Conservation (phyloP, 1,140 invertebrate genomes). For the Yoshiicerus persimilis region DNA sequence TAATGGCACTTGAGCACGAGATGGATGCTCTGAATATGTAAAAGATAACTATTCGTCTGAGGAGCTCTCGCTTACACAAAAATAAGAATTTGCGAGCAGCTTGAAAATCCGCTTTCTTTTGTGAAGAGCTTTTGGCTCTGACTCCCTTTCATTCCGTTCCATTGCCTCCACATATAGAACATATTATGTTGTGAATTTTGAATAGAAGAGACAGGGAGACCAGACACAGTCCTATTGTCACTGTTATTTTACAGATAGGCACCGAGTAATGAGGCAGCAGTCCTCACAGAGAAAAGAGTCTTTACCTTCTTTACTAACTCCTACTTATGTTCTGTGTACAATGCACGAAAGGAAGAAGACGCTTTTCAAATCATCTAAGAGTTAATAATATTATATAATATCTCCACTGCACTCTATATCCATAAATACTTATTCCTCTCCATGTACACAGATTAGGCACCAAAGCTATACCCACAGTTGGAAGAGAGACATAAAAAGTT, state of each 20-base stretch:
- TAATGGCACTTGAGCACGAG: not conserved
- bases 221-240: not conserved
- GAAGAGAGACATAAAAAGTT: not conserved
- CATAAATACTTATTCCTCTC: no score
- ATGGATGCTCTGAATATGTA: constrained; percentile 3
- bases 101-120: constrained; percentile 1
- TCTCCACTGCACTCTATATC: no score
- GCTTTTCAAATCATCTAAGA: not conserved
- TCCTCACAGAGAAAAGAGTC: not conserved
- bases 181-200: not conserved
- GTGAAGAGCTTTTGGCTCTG: constrained; percentile 10
- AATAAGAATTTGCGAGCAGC: constrained; percentile 10
- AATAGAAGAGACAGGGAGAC: not conserved
- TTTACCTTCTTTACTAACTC: not conserved
- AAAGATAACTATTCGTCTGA: constrained; percentile 3
- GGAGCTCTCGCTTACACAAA: not conserved
- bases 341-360: not conserved
- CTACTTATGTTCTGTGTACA: not conserved
- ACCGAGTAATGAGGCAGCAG: not conserved
- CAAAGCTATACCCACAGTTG: not conserved
- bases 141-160: not conserved
- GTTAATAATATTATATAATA: not conserved
- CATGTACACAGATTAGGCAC: not conserved
- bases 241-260: not conserved
- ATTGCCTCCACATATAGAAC: not conserved